Conservation (phyloP, 2,113 vertebrate genomes). For the Centropus bengalensis region DNA sequence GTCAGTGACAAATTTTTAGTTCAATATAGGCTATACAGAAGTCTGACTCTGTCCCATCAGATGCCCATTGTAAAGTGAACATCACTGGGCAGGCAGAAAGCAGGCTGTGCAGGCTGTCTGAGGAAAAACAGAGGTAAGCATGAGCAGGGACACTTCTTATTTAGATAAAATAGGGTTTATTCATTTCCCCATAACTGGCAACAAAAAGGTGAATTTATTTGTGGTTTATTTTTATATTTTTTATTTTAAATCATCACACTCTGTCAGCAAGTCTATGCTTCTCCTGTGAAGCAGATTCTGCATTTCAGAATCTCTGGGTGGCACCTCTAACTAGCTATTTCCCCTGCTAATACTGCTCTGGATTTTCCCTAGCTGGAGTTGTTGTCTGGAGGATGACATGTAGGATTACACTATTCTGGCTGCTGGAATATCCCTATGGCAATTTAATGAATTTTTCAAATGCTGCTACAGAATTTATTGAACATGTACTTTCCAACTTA, state of each 20-base stretch:
- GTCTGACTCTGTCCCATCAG: neutral
- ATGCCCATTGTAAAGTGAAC: rapidly evolving
- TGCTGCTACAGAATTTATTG: neutral
- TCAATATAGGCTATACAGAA: neutral
- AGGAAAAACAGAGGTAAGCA: neutral
- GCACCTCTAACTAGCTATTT: neutral
- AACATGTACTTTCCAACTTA: neutral
- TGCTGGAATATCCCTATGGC: neutral
- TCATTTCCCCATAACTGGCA: neutral
- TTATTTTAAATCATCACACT: no score
- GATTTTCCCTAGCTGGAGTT: neutral
- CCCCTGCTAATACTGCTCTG: neutral
- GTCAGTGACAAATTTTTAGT: neutral
- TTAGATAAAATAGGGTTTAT: neutral
- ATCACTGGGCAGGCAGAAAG: neutral
- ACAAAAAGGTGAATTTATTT: neutral
- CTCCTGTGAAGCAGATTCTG: neutral
- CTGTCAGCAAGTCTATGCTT: neutral
- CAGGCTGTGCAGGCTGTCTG: neutral
- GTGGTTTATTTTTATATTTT: neutral
- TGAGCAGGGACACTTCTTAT: rapidly evolving
- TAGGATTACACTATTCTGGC: neutral
- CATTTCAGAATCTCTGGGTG: neutral
- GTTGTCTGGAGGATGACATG: neutral
- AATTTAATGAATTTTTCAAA: neutral